Evolutionary conservation across 2,888 invertebrate genomes (phyloP).

Genomic region (Scaeva pyrastri): DNA sequence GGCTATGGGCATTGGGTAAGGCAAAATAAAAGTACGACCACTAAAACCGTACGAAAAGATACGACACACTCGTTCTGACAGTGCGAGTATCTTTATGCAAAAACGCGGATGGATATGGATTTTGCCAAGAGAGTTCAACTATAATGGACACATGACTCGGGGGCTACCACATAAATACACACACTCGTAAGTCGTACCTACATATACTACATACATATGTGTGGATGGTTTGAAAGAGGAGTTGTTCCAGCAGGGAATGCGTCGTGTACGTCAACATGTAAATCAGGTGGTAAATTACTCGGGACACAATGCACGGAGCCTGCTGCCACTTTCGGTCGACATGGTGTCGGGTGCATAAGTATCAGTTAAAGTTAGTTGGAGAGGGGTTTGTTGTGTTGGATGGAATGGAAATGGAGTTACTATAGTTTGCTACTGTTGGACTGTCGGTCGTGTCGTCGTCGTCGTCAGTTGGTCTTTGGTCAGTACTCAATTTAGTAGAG

Average conservation of each 20-base stretch:
- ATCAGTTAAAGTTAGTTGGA: background rate
- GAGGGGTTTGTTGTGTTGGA: too few relatives aligned
- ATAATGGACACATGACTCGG: slow-evolving; percentile 64
- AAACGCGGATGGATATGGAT: slow-evolving; percentile 59
- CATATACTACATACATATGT: too few relatives aligned
- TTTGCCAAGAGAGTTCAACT: slow-evolving; percentile 61
- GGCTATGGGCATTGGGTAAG: background rate
- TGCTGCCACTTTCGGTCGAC: slow-evolving; percentile 63
- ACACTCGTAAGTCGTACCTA: too few relatives aligned
- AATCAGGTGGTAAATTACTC: slow-evolving; percentile 75
- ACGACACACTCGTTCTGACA: too few relatives aligned
- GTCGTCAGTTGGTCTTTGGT: slow-evolving; percentile 15
- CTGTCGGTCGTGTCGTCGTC: background rate
- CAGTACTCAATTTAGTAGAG: too few relatives aligned
- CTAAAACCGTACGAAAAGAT: slow-evolving; percentile 28
- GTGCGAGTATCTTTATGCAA: slow-evolving; percentile 12
- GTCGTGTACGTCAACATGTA: slow-evolving; percentile 74
- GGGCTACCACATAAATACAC: slow-evolving; percentile 4
- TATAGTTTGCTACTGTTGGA: slow-evolving; percentile 10
- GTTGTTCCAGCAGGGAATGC: slow-evolving; percentile 42
- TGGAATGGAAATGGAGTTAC: slow-evolving; percentile 34
- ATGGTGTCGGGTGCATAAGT: slow-evolving; percentile 54
- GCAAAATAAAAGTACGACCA: slow-evolving; percentile 43
- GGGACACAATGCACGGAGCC: slow-evolving; percentile 68
- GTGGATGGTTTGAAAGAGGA: slow-evolving; percentile 3